Base-by-base conservation (phyloP, 2,113 vertebrate species). In the Corvus moneduloides region DNA sequence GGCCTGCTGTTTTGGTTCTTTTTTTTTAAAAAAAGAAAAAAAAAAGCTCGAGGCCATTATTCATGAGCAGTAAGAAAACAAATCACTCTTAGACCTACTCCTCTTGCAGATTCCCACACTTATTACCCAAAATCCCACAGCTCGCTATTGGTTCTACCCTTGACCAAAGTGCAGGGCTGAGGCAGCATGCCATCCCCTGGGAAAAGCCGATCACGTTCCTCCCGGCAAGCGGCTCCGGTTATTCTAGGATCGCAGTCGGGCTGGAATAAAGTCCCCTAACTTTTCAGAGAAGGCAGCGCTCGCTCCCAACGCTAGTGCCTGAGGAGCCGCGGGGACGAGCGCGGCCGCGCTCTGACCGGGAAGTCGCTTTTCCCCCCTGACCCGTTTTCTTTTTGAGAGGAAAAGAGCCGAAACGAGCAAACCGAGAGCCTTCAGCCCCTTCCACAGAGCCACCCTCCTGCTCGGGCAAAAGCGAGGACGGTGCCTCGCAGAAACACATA, bases 91-190 rank as follows among this genome's bases (percentile, higher is more conserved):
- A 89, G 89, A 93, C 79, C 94, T 94, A 91, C 94, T 97, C 96
- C 81, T 92, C 95, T 94, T 51, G 95, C 97, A 96, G 96, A 97
- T 98, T 98, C 98, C 98, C 98, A 98, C 98, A 98, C 95, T 98
- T 96, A 96, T 96, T 98, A 97, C 95, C 95, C 97, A 68, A 98
- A 98, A 97, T 98, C 97, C 98, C 97, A 97, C 96, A 97, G 97
- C 95, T 96, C 49, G 91, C 94, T 94, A 94, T 97, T 83, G 94
- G 97, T 92, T 91, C 91, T 97, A 94, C 94, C 97, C 96, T 97
- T 94, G 96, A 96, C 95, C 86, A 63, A 90, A 96, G 96, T 80
- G 71, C 93, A 94, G 81, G 81, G 91, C 94, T 86, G 84, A 91
- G 95, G 90, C 95, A 84, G 87, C 89, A 46, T 77, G 71, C 88